Evolutionary conservation across 2,113 vertebrate species (phyloP).

Genomic region (Ochotona princeps): DNA sequence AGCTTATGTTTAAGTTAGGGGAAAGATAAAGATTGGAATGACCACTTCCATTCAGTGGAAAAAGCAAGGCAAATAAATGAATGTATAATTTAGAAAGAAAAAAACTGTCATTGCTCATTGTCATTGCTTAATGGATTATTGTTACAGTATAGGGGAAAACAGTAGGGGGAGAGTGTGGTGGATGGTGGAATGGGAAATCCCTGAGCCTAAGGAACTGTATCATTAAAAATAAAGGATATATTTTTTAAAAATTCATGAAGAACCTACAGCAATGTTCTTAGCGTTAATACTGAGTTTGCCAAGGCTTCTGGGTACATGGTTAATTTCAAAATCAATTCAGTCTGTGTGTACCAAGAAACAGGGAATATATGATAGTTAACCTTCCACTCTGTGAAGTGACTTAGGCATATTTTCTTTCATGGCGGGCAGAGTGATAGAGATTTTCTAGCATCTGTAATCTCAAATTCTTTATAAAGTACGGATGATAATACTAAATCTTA

Average conservation of each 20-base stretch:
- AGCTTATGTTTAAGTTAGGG: not conserved
- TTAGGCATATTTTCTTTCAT: not conserved
- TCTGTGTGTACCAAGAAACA: not conserved
- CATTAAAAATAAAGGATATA: no score
- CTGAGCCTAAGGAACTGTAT: no score
- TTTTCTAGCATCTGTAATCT: not conserved
- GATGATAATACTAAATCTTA: not conserved
- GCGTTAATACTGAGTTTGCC: not conserved
- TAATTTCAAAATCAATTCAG: conserved; percentile 30
- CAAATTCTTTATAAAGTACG: not conserved
- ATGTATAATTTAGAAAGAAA: not conserved
- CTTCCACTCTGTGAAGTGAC: not conserved
- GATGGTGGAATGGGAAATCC: no score
- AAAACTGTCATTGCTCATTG: conserved; percentile 41
- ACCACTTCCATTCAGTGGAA: not conserved
- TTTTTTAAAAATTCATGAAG: conserved; percentile 6
- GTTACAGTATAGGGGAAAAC: no score
- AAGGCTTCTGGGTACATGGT: not conserved
- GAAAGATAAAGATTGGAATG: conserved; percentile 27
- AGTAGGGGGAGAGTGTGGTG: no score
- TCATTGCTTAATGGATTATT: no score
- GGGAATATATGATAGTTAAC: not conserved
- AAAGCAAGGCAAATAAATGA: conserved; percentile 45
- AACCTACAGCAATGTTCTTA: not conserved
- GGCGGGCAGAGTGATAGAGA: no score